These are phyloP conservation scores for Nymphicus hollandicus DNA, from an alignment of 2,113 vertebrate species.

Conservation along the genomic window DNA sequence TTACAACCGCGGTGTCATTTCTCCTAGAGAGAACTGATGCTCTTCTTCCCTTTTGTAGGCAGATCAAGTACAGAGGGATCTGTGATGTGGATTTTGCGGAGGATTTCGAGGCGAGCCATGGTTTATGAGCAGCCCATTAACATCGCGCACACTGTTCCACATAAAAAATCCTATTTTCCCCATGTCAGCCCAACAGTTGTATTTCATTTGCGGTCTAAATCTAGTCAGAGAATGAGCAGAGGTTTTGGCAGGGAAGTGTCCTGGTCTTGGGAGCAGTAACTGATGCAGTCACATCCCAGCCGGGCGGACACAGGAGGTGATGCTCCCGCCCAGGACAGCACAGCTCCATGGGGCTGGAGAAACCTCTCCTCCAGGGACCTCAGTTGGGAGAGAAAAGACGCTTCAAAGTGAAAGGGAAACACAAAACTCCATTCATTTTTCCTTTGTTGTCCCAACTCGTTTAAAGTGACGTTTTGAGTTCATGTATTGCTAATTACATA, in stretches of 20 bases:
- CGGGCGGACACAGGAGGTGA: neutral
- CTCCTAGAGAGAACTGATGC: neutral
- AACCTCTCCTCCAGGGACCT: neutral
- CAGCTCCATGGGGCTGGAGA: neutral
- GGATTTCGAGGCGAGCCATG: neutral
- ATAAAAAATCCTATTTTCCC: neutral
- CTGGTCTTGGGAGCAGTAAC: neutral
- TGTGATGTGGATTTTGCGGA: neutral
- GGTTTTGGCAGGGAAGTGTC: neutral
- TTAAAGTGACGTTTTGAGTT: neutral
- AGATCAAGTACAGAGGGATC: neutral
- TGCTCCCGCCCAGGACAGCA: neutral
- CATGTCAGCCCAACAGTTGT: neutral
- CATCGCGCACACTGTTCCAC: neutral
- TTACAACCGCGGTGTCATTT: neutral
- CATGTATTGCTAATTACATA: neutral
- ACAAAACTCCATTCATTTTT: neutral
- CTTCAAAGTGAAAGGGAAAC: neutral
- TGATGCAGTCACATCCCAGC: neutral
- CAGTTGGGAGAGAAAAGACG: accelerated
- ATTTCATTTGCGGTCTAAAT: neutral
- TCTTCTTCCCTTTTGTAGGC: neutral
- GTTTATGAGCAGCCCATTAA: slow-evolving; percentile 3
- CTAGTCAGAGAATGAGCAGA: neutral
- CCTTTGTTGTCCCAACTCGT: neutral